A percentile compares a stretch with the other conserved stretches of the same genome.
These are phyloP conservation scores for Gasteruption jaculator DNA, from an alignment of 2,888 invertebrate genomes.

Conservation along the genomic window DNA sequence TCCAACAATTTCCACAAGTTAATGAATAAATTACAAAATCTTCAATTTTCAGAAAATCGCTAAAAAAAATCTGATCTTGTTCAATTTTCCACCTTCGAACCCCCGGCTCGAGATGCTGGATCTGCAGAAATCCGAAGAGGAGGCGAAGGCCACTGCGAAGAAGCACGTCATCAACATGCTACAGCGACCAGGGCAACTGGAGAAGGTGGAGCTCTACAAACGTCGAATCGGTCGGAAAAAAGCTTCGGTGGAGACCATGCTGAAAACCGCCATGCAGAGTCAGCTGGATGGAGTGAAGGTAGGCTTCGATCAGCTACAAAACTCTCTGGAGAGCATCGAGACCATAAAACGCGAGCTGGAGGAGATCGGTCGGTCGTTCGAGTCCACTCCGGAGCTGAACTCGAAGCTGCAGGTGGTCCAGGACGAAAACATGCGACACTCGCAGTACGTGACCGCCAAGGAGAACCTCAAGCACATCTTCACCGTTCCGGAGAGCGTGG, in stretches of 20 bases:
- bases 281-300: conserved; percentile 95
- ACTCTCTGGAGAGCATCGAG: conserved; percentile 77
- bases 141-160: conserved; percentile 72
- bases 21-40: conserved; percentile 8
- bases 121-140: conserved; percentile 66
- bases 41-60: conserved; percentile 1
- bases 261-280: conserved; percentile 98
- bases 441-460: conserved; percentile 96
- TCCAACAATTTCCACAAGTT: too few species aligned
- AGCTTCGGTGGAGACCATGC: conserved; percentile 87
- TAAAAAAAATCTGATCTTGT: conserved; percentile 10
- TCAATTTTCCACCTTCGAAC: too few species aligned
- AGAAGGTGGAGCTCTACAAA: conserved; percentile 82
- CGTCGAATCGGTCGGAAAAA: conserved; percentile 72
- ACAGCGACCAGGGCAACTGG: conserved; percentile 91
- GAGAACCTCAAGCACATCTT: conserved; percentile 98
- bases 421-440: conserved; percentile 91
- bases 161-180: conserved; percentile 89
- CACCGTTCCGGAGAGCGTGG: conserved; percentile 93
- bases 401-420: conserved; percentile 79
- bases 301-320: conserved; percentile 85
- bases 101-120: conserved; percentile 41
- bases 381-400: conserved; percentile 73
- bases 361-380: conserved; percentile 67
- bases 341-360: conserved; percentile 55